Evolutionary conservation across 2,797 vertebrate species (phyloP), one percentile per base, ranked within the genome.

Genomic region (Hirundo rustica): DNA sequence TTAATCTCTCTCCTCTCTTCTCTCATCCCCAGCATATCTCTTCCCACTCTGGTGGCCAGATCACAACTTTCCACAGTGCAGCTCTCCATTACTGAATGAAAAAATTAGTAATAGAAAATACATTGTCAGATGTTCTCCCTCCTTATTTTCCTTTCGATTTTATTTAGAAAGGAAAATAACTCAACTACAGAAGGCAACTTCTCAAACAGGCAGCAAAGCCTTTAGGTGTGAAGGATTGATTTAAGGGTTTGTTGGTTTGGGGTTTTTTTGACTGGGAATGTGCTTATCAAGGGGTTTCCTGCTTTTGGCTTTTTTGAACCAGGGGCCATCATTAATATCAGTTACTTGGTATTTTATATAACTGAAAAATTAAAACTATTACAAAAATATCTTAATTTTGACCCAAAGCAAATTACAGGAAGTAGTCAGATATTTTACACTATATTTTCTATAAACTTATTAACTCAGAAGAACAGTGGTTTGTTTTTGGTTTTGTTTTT

Each of bases 1-100:
- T 64, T 32, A 23, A 7, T 45, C 7, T 79, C 14, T 55, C 3
- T 40, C 23, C 9, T n/a, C 27, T 21, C 27, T 67, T 7, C 9
- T 25, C 7, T 65, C 3, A 4, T 1, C 3, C 3, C 8, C 11
- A 30, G 25, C 3, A 25, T 0, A 0, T 68, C 13, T 55, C 5
- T 12, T 54, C 6, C 50, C 6, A 25, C 10, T 61, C 22, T 62
- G 20, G 16, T 75, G 40, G 23, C 26, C 54, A 30, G 62, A 51
- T 6, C 18, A 40, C 2, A 3, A 3, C 3, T 76, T 32, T 42
- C 10, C 42, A 76, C 4, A 27, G 7, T 27, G 8, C 8, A 54
- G 5, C 6, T 68, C 58, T 61, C 27, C 25, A 8, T 22, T 40
- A 25, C 16, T 50, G 38, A 80, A 60, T 16, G 11, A 70, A 61